Conservation (phyloP, 2,888 invertebrate genomes). For the Rotaria socialis region DNA sequence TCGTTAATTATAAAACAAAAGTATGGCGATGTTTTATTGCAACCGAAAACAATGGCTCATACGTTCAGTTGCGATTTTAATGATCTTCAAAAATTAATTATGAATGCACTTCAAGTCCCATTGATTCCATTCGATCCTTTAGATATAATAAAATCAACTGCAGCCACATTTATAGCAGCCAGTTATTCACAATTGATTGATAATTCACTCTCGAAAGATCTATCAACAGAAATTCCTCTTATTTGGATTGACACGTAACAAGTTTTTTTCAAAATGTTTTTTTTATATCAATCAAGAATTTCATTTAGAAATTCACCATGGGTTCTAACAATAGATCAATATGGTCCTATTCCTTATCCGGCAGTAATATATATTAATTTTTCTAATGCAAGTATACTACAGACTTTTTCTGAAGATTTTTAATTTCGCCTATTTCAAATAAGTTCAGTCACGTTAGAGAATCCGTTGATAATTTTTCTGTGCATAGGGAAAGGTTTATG, state of each 20-base stretch:
- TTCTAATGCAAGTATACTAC: not conserved
- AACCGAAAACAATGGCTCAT: not conserved
- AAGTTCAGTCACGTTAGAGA: too few relatives aligned
- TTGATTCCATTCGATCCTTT: not conserved
- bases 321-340: not conserved
- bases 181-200: not conserved
- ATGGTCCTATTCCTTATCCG: not conserved
- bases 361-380: not conserved
- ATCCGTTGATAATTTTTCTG: too few relatives aligned
- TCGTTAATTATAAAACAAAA: not conserved
- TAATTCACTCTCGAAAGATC: too few relatives aligned
- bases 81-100: not conserved
- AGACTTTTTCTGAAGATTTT: not conserved
- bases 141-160: not conserved
- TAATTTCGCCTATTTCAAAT: not conserved
- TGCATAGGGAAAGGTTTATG: not conserved
- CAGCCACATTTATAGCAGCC: not conserved
- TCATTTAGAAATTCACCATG: not conserved
- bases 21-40: not conserved
- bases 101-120: not conserved
- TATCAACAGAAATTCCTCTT: not conserved
- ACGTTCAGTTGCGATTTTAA: not conserved
- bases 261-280: not conserved
- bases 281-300: not conserved
- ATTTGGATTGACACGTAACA: slow-evolving; percentile 12